These are phyloP conservation scores for Talpa occidentalis DNA, from an alignment of 2,113 vertebrate genomes.

Conservation along the genomic window DNA sequence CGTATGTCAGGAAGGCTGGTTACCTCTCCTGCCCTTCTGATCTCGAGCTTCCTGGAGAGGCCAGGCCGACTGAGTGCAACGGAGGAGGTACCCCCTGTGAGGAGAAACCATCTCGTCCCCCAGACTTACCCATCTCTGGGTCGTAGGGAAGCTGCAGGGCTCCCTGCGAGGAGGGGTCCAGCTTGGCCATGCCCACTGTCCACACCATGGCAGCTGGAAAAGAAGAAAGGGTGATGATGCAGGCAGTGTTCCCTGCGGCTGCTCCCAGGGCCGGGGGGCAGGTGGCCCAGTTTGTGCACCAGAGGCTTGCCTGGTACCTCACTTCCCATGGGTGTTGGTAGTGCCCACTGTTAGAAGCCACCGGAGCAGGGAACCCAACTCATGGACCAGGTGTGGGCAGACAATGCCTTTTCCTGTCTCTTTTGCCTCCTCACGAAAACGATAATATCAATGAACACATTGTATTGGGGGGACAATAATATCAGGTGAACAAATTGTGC, in stretches of 20 bases:
- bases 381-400: background rate
- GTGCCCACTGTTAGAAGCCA: fast-evolving
- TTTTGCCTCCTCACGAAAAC: background rate
- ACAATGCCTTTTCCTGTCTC: background rate
- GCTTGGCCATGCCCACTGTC: slow-evolving; percentile 96
- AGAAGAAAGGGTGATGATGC: background rate
- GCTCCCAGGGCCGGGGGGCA: background rate
- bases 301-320: background rate
- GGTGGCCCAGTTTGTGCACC: background rate
- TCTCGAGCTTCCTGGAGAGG: fast-evolving
- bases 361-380: background rate
- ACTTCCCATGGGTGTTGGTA: fast-evolving
- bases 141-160: slow-evolving; percentile 72
- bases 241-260: background rate
- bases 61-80: background rate
- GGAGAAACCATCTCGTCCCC: background rate
- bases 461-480: background rate
- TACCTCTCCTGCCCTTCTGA: background rate
- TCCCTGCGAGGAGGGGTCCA: slow-evolving; percentile 83
- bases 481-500: background rate
- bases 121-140: slow-evolving; percentile 78
- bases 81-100: fast-evolving
- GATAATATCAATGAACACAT: background rate
- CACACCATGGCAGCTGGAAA: slow-evolving; percentile 96
- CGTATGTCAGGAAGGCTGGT: fast-evolving